Percentiles rank a stretch among this genome's conserved stretches.
phyloP scores from a whole-genome alignment of 1,140 invertebrate species.

The Arion vulgaris region DNA sequence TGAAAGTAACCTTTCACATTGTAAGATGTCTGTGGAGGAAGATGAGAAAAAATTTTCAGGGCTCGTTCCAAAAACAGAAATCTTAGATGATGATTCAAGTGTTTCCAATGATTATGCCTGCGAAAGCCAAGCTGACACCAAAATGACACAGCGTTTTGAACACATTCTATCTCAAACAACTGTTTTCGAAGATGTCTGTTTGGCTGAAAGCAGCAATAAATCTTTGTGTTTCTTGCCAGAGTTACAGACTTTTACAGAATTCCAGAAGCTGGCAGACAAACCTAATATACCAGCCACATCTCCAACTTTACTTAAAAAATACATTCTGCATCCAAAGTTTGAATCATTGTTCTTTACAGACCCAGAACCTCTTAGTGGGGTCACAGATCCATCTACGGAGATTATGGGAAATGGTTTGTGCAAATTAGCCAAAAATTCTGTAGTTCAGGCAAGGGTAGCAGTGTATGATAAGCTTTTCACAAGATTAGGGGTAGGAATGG shows the following conservation, averaged over 20 bases:
- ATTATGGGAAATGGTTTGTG: slow-evolving; percentile 12
- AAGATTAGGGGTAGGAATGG: slow-evolving; percentile 30
- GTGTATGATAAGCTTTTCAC: slow-evolving; percentile 40
- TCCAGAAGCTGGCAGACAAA: not conserved
- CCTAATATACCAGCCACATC: slow-evolving; percentile 16
- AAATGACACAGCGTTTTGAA: slow-evolving; percentile 10
- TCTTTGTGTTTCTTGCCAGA: slow-evolving; percentile 2
- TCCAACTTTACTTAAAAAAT: not conserved
- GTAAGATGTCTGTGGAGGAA: not conserved
- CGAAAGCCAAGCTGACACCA: not conserved
- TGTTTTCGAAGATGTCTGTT: slow-evolving; percentile 33
- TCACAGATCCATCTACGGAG: slow-evolving; percentile 14
- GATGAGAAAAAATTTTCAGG: not conserved
- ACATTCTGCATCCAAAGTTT: slow-evolving; percentile 25
- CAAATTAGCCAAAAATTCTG: slow-evolving; percentile 30
- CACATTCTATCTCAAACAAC: slow-evolving; percentile 27
- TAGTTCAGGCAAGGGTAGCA: slow-evolving; percentile 17
- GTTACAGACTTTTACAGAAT: not conserved
- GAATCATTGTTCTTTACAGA: slow-evolving; percentile 22
- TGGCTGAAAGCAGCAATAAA: not conserved
- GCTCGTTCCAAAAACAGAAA: slow-evolving; percentile 16
- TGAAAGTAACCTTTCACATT: not conserved
- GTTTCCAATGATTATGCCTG: not conserved
- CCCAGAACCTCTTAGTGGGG: not conserved
- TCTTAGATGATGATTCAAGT: not conserved